Conservation (phyloP, 2,797 vertebrate genomes). For the Chelon labrosus region DNA sequence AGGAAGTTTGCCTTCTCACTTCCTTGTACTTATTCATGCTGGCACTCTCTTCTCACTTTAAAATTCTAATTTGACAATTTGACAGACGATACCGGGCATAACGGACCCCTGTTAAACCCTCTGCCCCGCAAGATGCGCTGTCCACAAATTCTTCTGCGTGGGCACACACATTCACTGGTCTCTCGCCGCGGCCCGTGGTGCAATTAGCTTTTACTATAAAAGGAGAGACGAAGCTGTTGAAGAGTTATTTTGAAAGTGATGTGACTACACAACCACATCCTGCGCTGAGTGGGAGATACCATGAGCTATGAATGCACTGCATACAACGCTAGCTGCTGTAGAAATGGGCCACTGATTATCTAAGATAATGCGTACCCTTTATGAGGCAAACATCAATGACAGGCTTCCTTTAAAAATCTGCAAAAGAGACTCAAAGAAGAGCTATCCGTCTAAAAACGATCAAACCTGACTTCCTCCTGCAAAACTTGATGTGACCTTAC, state of each 20-base stretch:
- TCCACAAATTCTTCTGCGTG: neutral
- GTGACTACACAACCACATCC: slow-evolving; percentile 81
- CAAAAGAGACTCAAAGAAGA: neutral
- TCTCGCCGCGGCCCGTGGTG: neutral
- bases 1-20: slow-evolving; percentile 41
- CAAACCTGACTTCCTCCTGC: slow-evolving; percentile 38
- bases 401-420: slow-evolving; percentile 3
- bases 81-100: slow-evolving; percentile 3
- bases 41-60: slow-evolving; percentile 30
- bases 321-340: slow-evolving; percentile 36
- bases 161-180: slow-evolving; percentile 7
- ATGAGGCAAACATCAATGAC: neutral
- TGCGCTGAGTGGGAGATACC: slow-evolving; percentile 67
- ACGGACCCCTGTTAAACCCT: neutral
- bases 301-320: slow-evolving; percentile 48
- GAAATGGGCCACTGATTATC: slow-evolving; percentile 45
- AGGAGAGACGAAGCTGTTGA: slow-evolving; percentile 75
- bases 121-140: neutral
- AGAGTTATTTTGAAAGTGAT: slow-evolving; percentile 83
- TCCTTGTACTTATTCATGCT: slow-evolving; percentile 45
- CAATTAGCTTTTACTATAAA: slow-evolving; percentile 81
- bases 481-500: slow-evolving; percentile 35
- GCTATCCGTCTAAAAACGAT: slow-evolving; percentile 23
- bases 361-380: neutral
- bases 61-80: slow-evolving; percentile 32